Evolutionary conservation across 2,797 vertebrate species (phyloP).

Genomic region (Trematomus bernacchii): DNA sequence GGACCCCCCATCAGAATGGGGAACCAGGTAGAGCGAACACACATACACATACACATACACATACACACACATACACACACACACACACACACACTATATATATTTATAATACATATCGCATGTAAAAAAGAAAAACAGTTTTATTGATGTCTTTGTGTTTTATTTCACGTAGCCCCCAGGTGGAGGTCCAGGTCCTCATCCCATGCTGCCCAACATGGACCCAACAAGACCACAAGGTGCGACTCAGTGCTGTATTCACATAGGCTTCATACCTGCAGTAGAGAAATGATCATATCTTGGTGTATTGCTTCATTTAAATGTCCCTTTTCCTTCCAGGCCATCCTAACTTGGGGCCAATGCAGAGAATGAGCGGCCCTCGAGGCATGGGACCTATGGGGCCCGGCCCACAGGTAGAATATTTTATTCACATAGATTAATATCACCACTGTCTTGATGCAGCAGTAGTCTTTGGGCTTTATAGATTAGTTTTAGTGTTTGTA

Average conservation of each 20-base stretch:
- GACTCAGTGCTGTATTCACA: neutral
- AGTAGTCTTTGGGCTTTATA: neutral
- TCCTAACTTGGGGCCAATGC: slow-evolving; percentile 96
- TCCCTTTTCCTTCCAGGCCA: slow-evolving; percentile 82
- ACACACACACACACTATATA: too few relatives aligned
- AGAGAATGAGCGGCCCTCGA: slow-evolving; percentile 97
- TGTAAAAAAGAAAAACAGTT: slow-evolving; percentile 19
- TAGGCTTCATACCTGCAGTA: neutral
- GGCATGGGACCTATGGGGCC: slow-evolving; percentile 99
- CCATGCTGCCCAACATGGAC: slow-evolving; percentile 98
- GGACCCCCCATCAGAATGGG: slow-evolving; percentile 97
- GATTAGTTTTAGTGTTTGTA: too few relatives aligned
- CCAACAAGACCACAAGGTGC: slow-evolving; percentile 97
- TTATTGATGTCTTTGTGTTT: slow-evolving; percentile 9
- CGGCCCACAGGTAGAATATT: slow-evolving; percentile 91
- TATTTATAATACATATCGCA: neutral
- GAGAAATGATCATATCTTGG: neutral
- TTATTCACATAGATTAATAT: neutral
- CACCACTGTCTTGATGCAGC: neutral
- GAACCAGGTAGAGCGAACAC: slow-evolving; percentile 91
- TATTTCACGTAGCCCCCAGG: slow-evolving; percentile 89
- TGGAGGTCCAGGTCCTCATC: slow-evolving; percentile 96
- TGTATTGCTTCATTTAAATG: neutral
- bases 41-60: neutral
- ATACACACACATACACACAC: too few relatives aligned